These are phyloP conservation scores for Tipula unca DNA, from an alignment of 2,888 invertebrate genomes.

Conservation along the genomic window DNA sequence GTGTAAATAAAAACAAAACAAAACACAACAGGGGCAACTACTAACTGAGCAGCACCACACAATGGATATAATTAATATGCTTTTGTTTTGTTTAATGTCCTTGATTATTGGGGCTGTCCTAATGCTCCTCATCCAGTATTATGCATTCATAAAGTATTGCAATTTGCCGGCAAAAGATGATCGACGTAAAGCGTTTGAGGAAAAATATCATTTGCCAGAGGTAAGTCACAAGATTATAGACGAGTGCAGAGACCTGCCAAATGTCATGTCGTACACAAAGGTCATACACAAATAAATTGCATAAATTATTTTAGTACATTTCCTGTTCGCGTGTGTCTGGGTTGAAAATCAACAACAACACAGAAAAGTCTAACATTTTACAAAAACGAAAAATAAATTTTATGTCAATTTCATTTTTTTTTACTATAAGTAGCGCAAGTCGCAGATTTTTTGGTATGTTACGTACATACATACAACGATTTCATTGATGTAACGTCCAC, in stretches of 20 bases:
- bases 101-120: conserved; percentile 46
- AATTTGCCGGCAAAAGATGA: conserved; percentile 34
- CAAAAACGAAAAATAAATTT: neutral
- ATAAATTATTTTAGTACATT: neutral
- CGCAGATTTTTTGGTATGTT: neutral
- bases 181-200: conserved; percentile 27
- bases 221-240: conserved; percentile 32
- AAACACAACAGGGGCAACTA: neutral
- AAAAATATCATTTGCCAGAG: conserved; percentile 46
- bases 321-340: neutral
- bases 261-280: neutral
- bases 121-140: conserved; percentile 47
- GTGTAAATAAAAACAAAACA: neutral
- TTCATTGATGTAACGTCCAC: neutral
- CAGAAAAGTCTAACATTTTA: neutral
- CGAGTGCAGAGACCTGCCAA: neutral
- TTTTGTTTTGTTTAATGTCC: conserved; percentile 45
- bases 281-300: neutral
- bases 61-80: conserved; percentile 41
- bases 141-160: conserved; percentile 45
- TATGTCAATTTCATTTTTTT: neutral
- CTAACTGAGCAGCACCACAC: conserved; percentile 20
- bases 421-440: neutral
- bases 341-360: neutral
- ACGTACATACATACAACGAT: neutral